Base-by-base conservation (phyloP, 2,797 vertebrate species). In the Diplodus sargus region DNA sequence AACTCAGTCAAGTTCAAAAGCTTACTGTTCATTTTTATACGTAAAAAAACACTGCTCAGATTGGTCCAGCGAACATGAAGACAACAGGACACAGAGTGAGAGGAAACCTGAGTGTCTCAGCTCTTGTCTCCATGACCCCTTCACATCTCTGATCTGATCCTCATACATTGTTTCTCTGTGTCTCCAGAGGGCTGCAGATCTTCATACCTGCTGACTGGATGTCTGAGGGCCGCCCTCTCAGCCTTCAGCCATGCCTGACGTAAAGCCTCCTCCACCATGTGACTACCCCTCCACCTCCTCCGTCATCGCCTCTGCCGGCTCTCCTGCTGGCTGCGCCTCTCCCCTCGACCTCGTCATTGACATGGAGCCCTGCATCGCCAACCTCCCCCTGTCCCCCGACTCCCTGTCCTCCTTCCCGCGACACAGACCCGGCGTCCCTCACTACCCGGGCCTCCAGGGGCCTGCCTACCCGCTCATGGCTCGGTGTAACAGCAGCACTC, bases 401-500 rank as follows among this genome's bases (percentile, higher is more conserved):
- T 82, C 94, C 52, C 84, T 96, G 88, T 88, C 94, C 85, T 51
- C 91, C 87, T 91, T 93, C 93, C 90, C 90, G 84, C 87, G 22
- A 23, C 88, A 91, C 78, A 94, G 94, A 85, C 88, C 89, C 79
- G 76, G 88, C 54, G 63, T 89, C 84, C 91, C 94, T 86, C 94
- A 93, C 91, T 96, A 95, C 92, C 91, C 92, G 47, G 92, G 83
- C 76, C 81, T 92, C 83, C 94, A 94, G 76, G 94, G 95, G 83
- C 89, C 84, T 25, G 53, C 75, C 49, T 93, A 79, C 85, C 91
- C 92, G 0, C 85, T 93, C 52, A 85, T 93, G 85, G 82, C 91
- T 62, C 58, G 93, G 70, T 94, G 91, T 90, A 96, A 95, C 90
- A 96, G 91, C 89, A 95, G 96, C 89, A 94, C 94, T 82, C 89